A percentile compares a stretch with the other conserved stretches of the same genome.
These are phyloP conservation scores for Microctenopoma steveboyesi DNA, from an alignment of 2,797 vertebrate genomes.

Conservation along the genomic window DNA sequence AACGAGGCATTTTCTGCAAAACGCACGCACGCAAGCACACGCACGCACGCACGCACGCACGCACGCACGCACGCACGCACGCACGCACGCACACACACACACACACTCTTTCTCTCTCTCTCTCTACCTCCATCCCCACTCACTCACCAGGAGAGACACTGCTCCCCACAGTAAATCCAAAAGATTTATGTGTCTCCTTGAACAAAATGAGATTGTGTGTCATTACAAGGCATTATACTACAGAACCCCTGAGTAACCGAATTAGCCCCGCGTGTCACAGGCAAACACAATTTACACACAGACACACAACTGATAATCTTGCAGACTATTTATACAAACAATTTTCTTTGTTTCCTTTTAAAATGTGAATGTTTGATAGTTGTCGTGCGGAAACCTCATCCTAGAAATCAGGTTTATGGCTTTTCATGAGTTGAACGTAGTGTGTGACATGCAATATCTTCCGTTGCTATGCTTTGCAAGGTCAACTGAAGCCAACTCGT, in stretches of 20 bases:
- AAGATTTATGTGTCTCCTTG: constrained; percentile 81
- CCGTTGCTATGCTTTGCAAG: background rate
- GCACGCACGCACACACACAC: constrained; percentile 25
- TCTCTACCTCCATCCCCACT: constrained; percentile 47
- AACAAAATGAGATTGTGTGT: constrained; percentile 80
- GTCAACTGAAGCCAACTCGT: background rate
- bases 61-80: background rate
- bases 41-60: constrained; percentile 7
- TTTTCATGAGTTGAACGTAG: background rate
- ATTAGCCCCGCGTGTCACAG: constrained; percentile 71
- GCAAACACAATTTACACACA: constrained; percentile 48
- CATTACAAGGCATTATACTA: constrained; percentile 80
- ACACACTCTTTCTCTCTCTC: constrained; percentile 16
- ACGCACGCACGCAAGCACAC: too few relatives aligned
- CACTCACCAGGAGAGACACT: constrained; percentile 65
- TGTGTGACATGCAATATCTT: background rate
- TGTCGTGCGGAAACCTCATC: constrained; percentile 17
- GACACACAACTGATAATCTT: constrained; percentile 31
- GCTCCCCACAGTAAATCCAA: constrained; percentile 75
- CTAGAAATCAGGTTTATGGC: constrained; percentile 1
- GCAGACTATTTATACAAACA: constrained; percentile 42
- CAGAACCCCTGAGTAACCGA: constrained; percentile 76
- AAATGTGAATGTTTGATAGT: constrained; percentile 34
- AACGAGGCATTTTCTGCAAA: too few relatives aligned
- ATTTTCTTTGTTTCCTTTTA: constrained; percentile 23